Evolutionary conservation across 2,797 vertebrate species (phyloP), one percentile per base, ranked within the genome.

Genomic region (Melanotaenia maccullochi): DNA sequence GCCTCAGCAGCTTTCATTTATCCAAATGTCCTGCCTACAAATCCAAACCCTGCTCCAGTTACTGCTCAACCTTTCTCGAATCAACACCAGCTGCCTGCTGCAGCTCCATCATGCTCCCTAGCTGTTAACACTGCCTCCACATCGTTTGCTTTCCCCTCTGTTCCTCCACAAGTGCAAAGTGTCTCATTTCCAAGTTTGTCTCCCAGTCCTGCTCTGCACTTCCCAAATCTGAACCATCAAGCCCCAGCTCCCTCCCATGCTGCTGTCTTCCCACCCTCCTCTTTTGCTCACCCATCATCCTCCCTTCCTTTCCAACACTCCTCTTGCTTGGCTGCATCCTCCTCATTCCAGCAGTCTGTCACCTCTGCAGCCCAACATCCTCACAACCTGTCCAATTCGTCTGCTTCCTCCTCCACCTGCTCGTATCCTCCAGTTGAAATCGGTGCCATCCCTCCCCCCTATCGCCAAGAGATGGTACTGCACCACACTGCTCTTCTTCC

Each of bases 381-480:
- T 56, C 93, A 92, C 47, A 89, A 75, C 64, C 57, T 86, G 12
- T 65, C 80, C 22, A 71, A 68, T 42, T 32, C 76, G 25, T 33
- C 86, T 11, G 25, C 79, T 2, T 65, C 89, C 36, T 57, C 85
- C 68, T 77, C 75, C 3, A 9, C 81, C 58, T 59, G 89, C 44
- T 83, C 92, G 0, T 93, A 91, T 65, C 78, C 91, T 38, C 59
- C 87, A 0, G 82, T 88, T 47, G 93, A 94, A 20, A 68, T 93
- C 2, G 81, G 89, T 4, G 63, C 80, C 62, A 87, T 93, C 38
- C 64, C 91, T 25, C 68, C 89, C 44, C 70, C 93, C 72, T 95
- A 93, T 75, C 88, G 83, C 16, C 77, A 94, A 13, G 94, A 94
- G 40, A 81, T 94, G 91, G 85, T 94, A 38, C 75, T 92, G 76